These are phyloP conservation scores for Emmelina monodactyla DNA, from an alignment of 2,888 invertebrate species.

Conservation along the genomic window DNA sequence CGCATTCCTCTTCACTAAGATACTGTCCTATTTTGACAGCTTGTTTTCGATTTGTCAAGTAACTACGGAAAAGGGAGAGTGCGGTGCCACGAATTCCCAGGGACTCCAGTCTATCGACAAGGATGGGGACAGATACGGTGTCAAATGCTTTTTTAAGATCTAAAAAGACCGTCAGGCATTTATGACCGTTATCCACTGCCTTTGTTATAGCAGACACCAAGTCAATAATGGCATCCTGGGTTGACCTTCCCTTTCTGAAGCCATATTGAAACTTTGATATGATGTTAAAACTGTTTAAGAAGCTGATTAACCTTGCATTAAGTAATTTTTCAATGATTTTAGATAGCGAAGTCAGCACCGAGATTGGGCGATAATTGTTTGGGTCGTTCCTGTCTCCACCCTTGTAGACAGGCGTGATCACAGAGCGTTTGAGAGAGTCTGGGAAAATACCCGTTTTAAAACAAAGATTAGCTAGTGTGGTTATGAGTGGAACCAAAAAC, in stretches of 20 bases:
- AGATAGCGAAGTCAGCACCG: too few species aligned
- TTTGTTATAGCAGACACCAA: not conserved
- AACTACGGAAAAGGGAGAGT: too few species aligned
- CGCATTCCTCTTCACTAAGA: slow-evolving; percentile 1
- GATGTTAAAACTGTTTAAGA: too few species aligned
- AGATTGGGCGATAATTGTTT: not conserved
- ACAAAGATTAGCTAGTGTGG: not conserved
- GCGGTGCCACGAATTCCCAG: too few species aligned
- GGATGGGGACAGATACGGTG: too few species aligned
- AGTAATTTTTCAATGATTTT: too few species aligned
- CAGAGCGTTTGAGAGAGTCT: not conserved
- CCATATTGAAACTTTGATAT: too few species aligned
- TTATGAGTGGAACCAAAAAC: not conserved
- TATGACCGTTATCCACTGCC: not conserved
- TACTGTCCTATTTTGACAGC: slow-evolving; percentile 2
- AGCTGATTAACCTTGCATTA: too few species aligned
- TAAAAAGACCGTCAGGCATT: not conserved
- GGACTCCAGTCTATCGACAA: too few species aligned
- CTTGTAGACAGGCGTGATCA: slow-evolving; percentile 8
- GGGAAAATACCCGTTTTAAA: slow-evolving; percentile 5
- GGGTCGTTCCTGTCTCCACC: not conserved
- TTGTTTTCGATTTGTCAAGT: too few species aligned
- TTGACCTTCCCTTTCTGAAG: too few species aligned
- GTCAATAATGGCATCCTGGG: slow-evolving; percentile 1
- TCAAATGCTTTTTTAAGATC: too few species aligned